A percentile compares a stretch with the other conserved stretches of the same genome.
Conservation (phyloP, 1,140 invertebrate genomes). For the Eriocheir sinensis region DNA sequence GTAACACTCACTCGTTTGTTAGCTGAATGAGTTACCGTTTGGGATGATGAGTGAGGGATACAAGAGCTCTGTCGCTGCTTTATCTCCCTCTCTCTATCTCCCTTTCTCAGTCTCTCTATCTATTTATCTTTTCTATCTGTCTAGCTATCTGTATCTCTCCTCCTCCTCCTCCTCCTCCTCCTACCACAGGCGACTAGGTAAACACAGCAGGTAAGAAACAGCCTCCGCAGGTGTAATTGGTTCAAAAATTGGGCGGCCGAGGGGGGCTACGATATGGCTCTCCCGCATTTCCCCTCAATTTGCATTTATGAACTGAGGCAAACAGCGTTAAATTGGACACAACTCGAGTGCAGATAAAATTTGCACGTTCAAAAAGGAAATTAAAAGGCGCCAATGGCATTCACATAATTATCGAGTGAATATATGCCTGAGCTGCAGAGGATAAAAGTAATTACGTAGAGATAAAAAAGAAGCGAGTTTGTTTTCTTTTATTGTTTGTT, state of each 20-base stretch:
- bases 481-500: background rate
- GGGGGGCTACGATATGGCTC: background rate
- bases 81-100: too few relatives aligned
- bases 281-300: background rate
- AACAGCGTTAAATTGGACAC: constrained; percentile 50
- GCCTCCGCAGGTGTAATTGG: background rate
- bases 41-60: too few relatives aligned
- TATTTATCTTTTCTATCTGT: too few relatives aligned
- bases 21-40: too few relatives aligned
- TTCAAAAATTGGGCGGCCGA: background rate
- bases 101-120: too few relatives aligned
- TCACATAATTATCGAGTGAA: background rate
- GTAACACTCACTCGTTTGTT: too few relatives aligned
- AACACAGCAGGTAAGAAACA: background rate
- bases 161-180: background rate
- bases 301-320: constrained; percentile 36
- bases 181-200: too few relatives aligned
- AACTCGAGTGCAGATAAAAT: constrained; percentile 33
- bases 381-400: background rate
- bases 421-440: background rate
- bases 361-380: background rate
- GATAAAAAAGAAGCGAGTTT: background rate
- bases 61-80: too few relatives aligned
- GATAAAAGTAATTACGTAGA: constrained; percentile 8
- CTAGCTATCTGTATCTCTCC: too few relatives aligned